A percentile compares a stretch with the other conserved stretches of the same genome.
phyloP scores from a whole-genome alignment of 2,113 vertebrate species.

The Zapornia atra region DNA sequence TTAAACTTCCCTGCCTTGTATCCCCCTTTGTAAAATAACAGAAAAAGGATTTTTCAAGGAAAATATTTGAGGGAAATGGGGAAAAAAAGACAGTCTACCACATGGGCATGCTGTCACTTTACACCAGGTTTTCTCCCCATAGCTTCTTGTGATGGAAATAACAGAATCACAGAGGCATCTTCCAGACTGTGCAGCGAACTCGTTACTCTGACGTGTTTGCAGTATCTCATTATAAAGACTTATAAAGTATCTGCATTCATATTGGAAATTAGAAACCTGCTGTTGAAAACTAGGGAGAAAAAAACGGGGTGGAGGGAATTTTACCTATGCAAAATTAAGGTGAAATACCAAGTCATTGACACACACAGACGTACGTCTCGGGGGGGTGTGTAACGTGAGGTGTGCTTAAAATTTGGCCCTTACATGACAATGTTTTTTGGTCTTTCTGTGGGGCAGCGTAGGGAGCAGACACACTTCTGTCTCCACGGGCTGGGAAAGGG shows the following conservation, averaged over 20 bases:
- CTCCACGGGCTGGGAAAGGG: not conserved
- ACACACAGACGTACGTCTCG: not conserved
- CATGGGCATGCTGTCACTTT: not conserved
- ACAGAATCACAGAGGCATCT: not conserved
- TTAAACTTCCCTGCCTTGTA: not conserved
- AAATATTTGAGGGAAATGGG: not conserved
- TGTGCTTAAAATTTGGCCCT: rapidly evolving
- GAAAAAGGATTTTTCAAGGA: not conserved
- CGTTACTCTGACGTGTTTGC: not conserved
- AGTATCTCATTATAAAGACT: not conserved
- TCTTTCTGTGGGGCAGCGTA: not conserved
- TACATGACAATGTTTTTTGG: not conserved
- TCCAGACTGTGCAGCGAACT: not conserved
- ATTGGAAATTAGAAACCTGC: not conserved
- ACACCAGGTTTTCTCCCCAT: not conserved
- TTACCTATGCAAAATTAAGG: not conserved
- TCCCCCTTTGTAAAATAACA: not conserved
- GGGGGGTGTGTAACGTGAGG: rapidly evolving
- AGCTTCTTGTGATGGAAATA: not conserved
- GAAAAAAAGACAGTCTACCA: not conserved
- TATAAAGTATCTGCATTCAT: not conserved
- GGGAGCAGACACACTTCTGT: not conserved
- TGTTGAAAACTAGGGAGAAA: not conserved
- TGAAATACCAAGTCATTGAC: not conserved
- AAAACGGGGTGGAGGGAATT: not conserved